Evolutionary conservation across 2,113 vertebrate genomes (phyloP), one percentile per base, ranked within the genome.

Genomic region (Nerophis ophidion): DNA sequence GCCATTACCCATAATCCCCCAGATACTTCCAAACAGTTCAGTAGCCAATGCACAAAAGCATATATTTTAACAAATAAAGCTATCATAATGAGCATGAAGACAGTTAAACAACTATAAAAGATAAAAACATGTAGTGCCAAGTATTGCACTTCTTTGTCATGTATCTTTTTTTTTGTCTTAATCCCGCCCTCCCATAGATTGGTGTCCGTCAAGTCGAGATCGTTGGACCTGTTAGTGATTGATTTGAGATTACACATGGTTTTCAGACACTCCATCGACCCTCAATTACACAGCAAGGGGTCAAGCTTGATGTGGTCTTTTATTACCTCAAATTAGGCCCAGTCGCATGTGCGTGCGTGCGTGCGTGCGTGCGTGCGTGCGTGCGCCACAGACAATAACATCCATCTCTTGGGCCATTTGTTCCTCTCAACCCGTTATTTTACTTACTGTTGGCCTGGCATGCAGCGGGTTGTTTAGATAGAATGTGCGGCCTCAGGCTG

Each of bases 251-350:
- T 77, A 67, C 75, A 65, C 47, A 33, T 59, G 58, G 59, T 74
- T 55, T 72, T 71, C 73, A 63, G 66, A 74, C 80, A 68, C 75
- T 54, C 48, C 60, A 73, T 81, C 72, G 75, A 81, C 80, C 82
- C 70, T 61, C 47, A 44, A 16, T 63, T 75, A 35, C 68, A 38
- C 76, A 63, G 76, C n/a, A 11, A 70, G 75, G 80, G 82, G 80
- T 74, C 76, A 80, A 64, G 80, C 81, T 77, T 80, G 67, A 84
- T 73, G 67, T 68, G 76, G n/a, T 82, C 81, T 71, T 85, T 84
- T 85, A 86, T 86, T 77, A 85, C 70, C 75, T 74, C 71, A 82
- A 85, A 88, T 88, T 86, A 86, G 82, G 72, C 69, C 56, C 76
- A 12, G 5, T 1, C 12, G 42, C 13, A 11, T 12, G 42, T 42